Base-by-base conservation (phyloP, 2,888 invertebrate species). In the Eudasyphora cyanicolor region DNA sequence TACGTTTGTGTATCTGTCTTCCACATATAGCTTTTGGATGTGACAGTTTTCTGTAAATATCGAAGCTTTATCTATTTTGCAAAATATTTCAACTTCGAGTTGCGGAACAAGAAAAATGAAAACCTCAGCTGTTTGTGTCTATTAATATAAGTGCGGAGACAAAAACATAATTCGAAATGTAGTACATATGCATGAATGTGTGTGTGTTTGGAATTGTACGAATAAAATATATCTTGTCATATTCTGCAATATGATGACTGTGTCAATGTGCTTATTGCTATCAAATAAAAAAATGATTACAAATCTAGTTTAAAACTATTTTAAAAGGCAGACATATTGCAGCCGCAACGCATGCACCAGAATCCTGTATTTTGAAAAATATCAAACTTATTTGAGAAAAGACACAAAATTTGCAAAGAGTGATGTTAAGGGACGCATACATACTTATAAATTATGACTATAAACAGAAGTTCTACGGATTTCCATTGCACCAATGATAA, bases 191-290 rank as follows among this genome's bases (percentile, higher is more conserved):
- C 24, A 8, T 21, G 19, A 2, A 42, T n/a, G 19, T 62, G 19
- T 12, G 42, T 54, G 2, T 57, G 54, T 24, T 4, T 35, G 19
- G 27, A 60, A n/a, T 19, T 79, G 57, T 21, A 24, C 42, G 73
- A 51, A 51, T 45, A 81, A 78, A 76, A 84, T 83, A 80, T 77
- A n/a, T n/a, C 62, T 78, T 81, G 81, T 81, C 81, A 81, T 78
- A 75, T 67, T 42, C 35, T 80, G 86, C 88, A 89, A 87, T 89
- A 89, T 90, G 89, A 89, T 88, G 89, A 89, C 89, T 89, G 87
- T 87, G 86, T 85, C 87, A 87, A 81, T 82, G 78, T 80, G 81
- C 73, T 85, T 81, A 79, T 82, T 78, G 79, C 21, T 75, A 70
- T 74, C 62, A 82, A 71, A 79, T 64, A 76, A 79, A 62, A 62